Base-by-base conservation (phyloP, 2,888 invertebrate genomes). In the Chesias legatella region DNA sequence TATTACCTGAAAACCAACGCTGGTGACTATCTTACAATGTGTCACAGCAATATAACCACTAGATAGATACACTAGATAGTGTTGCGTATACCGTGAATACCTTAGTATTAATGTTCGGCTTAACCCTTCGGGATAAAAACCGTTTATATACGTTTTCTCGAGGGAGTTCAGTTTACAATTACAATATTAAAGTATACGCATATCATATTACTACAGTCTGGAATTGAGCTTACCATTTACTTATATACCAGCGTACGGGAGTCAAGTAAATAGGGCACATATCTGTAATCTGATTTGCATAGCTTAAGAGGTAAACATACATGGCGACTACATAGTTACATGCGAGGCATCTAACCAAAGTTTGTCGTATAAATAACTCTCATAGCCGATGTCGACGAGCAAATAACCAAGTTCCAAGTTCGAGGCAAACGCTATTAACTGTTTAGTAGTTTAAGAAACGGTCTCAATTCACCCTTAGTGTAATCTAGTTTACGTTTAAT, bases 401-500 rank as follows among this genome's bases (percentile, higher is more conserved):
- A 78, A 77, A 79, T 81, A 79, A 79, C 77, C 77, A 73, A 78
- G 71, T 77, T 58, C 53, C 66, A 76, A 79, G 75, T 79, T 79
- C 70, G 56, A 62, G 66, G 70, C 74, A 73, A 79, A 79, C 76
- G 70, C 78, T 77, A 81, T 81, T 80, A 81, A 79, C 75, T 76
- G 78, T 80, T 75, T 66, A 73, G 73, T 77, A 79, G 77, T 77
- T 82, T 79, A 79, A 79, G 82, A 80, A 80, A 79, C 73, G 72
- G 74, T 67, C 74, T 71, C 73, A 67, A 77, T 78, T 72, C 74
- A 73, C 72, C 73, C 74, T 67, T 62, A 68, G 63, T 63, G 72
- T 79, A 81, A 81, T 81, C 81, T 79, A 73, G 77, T 81, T 81
- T 72, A 66, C 70, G 67, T 78, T 78, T 81, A 80, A 82, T 82